These are phyloP conservation scores for Palythoa heliodiscus DNA, from an alignment of 92 coral and sea anemone genomes.

Conservation along the genomic window DNA sequence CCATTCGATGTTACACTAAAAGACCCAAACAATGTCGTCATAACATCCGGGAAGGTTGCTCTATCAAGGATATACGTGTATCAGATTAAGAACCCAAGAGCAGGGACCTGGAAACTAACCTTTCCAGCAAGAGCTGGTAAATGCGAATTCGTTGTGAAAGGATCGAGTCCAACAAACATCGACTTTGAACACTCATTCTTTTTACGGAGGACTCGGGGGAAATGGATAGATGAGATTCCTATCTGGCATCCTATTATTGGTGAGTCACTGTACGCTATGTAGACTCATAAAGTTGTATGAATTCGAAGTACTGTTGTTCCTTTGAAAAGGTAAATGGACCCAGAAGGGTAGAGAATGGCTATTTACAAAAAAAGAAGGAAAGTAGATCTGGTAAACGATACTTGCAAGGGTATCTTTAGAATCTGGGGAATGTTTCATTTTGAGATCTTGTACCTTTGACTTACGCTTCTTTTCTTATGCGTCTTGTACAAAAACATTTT, in stretches of 20 bases:
- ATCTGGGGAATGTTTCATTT: too few relatives aligned
- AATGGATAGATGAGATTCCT: neutral
- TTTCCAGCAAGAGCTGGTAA: neutral
- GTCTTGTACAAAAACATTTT: too few relatives aligned
- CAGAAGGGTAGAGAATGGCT: too few relatives aligned
- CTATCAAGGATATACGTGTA: neutral
- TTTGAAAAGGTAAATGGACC: too few relatives aligned
- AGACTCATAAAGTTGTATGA: neutral
- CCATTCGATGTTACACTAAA: neutral
- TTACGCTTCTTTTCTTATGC: too few relatives aligned
- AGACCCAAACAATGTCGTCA: neutral
- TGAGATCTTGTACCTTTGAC: too few relatives aligned
- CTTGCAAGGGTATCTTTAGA: too few relatives aligned
- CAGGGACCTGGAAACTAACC: neutral
- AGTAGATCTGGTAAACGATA: too few relatives aligned
- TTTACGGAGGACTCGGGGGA: conserved; percentile 37
- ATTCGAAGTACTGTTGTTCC: too few relatives aligned
- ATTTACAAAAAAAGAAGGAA: too few relatives aligned
- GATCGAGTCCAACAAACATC: conserved; percentile 73
- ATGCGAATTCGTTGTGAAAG: conserved; percentile 65
- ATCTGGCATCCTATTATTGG: conserved; percentile 66
- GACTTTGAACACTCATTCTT: conserved; percentile 77
- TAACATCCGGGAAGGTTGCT: neutral
- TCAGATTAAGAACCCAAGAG: neutral
- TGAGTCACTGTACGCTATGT: neutral